A percentile compares a stretch with the other conserved stretches of the same genome.
phyloP scores from a whole-genome alignment of 2,888 invertebrate genomes.

The Crematogaster levior region DNA sequence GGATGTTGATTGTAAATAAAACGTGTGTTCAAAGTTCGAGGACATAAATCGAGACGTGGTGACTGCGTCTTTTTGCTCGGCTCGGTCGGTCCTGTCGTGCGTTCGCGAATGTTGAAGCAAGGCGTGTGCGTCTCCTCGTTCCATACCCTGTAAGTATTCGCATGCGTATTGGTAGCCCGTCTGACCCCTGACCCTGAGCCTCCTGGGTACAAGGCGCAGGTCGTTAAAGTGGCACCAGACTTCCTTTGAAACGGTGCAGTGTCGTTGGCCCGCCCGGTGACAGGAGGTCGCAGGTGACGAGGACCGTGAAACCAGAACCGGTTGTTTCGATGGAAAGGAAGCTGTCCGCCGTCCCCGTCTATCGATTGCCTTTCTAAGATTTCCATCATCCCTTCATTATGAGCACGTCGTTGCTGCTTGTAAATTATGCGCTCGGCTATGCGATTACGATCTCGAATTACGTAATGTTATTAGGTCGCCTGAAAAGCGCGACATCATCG shows the following conservation, averaged over 20 bases:
- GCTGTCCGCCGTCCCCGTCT: slow-evolving; percentile 54
- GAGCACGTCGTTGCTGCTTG: slow-evolving; percentile 8
- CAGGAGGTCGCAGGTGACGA: slow-evolving; percentile 83
- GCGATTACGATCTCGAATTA: slow-evolving; percentile 44
- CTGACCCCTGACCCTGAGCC: slow-evolving; percentile 82
- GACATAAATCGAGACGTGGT: slow-evolving; percentile 60
- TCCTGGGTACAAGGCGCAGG: slow-evolving; percentile 76
- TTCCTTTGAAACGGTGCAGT: slow-evolving; percentile 81
- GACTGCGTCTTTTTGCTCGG: slow-evolving; percentile 51
- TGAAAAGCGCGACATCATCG: slow-evolving; percentile 38
- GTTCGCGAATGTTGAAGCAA: slow-evolving; percentile 54
- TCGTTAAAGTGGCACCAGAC: slow-evolving; percentile 82
- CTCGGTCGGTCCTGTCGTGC: slow-evolving; percentile 57
- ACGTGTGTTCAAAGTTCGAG: slow-evolving; percentile 25
- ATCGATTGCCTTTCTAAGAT: slow-evolving; percentile 67
- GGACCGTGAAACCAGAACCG: slow-evolving; percentile 76
- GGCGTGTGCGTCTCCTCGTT: slow-evolving; percentile 63
- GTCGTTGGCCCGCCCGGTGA: slow-evolving; percentile 80
- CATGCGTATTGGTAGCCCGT: slow-evolving; percentile 75
- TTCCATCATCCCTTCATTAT: slow-evolving; percentile 59
- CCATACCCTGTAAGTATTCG: slow-evolving; percentile 58
- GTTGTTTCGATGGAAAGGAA: slow-evolving; percentile 69
- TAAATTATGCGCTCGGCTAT: slow-evolving; percentile 29
- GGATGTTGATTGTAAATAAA: slow-evolving; percentile 45
- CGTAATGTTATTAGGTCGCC: slow-evolving; percentile 33